A percentile compares a stretch with the other conserved stretches of the same genome.
Conservation (phyloP, 2,888 invertebrate genomes). For the Deroplatys truncata region DNA sequence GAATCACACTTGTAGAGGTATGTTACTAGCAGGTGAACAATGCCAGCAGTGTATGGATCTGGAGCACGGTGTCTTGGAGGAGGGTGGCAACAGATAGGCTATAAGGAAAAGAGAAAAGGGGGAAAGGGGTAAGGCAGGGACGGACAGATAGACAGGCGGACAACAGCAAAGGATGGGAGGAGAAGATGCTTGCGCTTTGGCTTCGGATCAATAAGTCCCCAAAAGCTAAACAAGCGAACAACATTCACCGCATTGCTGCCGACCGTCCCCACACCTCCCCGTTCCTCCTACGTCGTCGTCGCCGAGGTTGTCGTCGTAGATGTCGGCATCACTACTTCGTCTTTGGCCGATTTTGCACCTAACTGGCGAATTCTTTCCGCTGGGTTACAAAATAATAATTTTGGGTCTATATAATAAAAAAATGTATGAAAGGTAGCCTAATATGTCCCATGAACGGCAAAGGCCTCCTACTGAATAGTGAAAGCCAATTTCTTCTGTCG, state of each 20-base stretch:
- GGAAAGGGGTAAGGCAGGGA: background rate
- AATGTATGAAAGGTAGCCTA: too few species aligned
- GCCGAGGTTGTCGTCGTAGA: background rate
- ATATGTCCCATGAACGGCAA: too few species aligned
- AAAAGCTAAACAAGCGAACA: conserved; percentile 32
- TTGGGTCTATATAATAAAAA: background rate
- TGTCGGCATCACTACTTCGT: background rate
- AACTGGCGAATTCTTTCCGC: background rate
- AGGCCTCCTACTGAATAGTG: too few species aligned
- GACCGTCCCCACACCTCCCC: background rate
- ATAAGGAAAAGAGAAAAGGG: conserved; percentile 8
- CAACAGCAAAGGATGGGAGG: background rate
- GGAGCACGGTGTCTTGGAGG: background rate
- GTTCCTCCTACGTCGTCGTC: background rate
- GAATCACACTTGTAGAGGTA: background rate
- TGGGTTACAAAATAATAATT: background rate
- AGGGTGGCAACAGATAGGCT: background rate
- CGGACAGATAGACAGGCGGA: background rate
- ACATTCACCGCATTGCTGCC: conserved; percentile 30
- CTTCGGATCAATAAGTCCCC: conserved; percentile 30
- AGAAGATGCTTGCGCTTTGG: conserved; percentile 25
- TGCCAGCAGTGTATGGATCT: background rate
- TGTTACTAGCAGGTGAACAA: background rate
- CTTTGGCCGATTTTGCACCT: background rate
- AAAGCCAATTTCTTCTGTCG: too few species aligned